A percentile compares a stretch with the other conserved stretches of the same genome.
Evolutionary conservation across 2,797 vertebrate genomes (phyloP).

Genomic region (Dicrostonyx torquatus): DNA sequence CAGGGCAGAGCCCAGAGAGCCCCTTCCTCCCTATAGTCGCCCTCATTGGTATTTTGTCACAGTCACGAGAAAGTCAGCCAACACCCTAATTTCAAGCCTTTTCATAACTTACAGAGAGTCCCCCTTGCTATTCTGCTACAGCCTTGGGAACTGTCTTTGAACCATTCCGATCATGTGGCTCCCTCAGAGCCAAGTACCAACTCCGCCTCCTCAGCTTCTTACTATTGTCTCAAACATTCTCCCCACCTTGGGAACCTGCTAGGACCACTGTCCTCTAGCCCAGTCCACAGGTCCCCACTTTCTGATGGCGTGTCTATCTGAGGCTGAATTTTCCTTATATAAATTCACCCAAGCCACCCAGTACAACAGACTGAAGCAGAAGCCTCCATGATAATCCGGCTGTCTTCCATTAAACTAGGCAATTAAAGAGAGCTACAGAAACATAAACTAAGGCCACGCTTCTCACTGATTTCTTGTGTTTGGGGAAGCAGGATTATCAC

Average conservation of each 20-base stretch:
- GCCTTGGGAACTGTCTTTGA: background rate
- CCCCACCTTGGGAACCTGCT: background rate
- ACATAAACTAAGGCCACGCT: background rate
- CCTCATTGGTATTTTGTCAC: background rate
- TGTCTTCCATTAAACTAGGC: background rate
- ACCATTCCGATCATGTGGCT: background rate
- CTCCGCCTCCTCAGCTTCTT: background rate
- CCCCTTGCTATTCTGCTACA: background rate
- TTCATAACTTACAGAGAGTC: background rate
- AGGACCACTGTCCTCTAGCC: background rate
- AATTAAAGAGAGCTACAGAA: conserved; percentile 23
- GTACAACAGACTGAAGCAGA: background rate
- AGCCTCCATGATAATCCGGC: background rate
- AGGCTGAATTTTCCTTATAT: background rate
- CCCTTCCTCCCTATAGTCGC: background rate
- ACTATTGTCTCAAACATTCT: background rate
- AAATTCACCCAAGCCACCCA: background rate
- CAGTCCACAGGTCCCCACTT: background rate
- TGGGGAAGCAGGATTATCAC: background rate
- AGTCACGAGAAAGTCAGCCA: background rate
- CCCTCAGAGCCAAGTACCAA: background rate
- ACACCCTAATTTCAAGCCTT: background rate
- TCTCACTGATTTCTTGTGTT: background rate
- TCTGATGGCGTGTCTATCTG: background rate
- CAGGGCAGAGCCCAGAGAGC: background rate